Conservation (phyloP, 2,113 vertebrate genomes). For the Oreocharis arfaki region DNA sequence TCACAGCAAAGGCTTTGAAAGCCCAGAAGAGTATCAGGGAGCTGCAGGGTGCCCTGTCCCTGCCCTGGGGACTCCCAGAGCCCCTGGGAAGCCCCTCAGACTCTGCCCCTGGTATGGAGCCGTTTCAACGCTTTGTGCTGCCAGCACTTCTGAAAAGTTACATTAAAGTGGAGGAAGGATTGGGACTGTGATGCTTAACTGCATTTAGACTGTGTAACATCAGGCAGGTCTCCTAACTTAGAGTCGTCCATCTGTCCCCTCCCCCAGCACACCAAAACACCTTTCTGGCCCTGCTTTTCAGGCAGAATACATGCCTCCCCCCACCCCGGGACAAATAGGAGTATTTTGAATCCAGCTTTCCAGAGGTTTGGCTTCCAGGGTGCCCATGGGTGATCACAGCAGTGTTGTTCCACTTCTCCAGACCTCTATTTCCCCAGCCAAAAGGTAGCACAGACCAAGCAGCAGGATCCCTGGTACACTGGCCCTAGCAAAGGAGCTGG, state of each 20-base stretch:
- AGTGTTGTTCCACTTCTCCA: neutral
- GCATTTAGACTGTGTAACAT: neutral
- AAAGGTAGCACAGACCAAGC: neutral
- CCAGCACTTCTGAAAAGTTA: neutral
- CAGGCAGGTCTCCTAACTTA: neutral
- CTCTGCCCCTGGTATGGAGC: neutral
- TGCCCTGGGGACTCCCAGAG: neutral
- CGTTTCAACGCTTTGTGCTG: neutral
- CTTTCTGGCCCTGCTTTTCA: neutral
- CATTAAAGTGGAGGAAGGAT: neutral
- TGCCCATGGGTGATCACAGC: rapidly evolving
- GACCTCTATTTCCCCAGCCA: neutral
- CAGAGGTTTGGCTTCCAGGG: neutral
- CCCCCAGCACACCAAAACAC: neutral
- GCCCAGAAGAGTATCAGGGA: neutral
- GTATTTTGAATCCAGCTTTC: neutral
- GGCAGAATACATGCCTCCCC: neutral
- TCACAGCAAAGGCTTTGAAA: neutral
- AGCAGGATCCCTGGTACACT: rapidly evolving
- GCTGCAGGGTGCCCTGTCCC: neutral
- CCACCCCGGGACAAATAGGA: neutral
- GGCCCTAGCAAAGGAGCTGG: neutral
- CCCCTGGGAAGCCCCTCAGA: neutral
- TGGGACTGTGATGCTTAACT: neutral
- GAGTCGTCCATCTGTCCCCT: neutral